A percentile compares a stretch with the other conserved stretches of the same genome.
Conservation (phyloP, 2,888 invertebrate genomes). For the Stegana nigrithorax region DNA sequence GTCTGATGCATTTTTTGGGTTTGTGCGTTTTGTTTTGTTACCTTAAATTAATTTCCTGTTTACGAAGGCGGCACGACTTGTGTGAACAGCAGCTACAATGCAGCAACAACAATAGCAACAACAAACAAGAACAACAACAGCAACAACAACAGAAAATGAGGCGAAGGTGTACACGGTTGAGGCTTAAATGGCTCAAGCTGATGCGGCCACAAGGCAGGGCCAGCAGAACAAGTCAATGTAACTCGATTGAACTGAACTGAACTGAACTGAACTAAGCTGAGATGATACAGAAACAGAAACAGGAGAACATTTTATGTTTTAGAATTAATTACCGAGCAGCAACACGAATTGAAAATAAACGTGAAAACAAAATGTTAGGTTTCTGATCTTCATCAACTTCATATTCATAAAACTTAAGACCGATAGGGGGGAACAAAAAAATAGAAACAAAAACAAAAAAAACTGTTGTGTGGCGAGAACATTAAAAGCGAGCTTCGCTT, state of each 20-base stretch:
- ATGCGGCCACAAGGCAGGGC: too few species aligned
- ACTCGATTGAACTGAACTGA: too few species aligned
- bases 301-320: too few species aligned
- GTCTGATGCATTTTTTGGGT: not conserved
- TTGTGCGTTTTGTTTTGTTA: not conserved
- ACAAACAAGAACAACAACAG: not conserved
- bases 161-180: too few species aligned
- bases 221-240: too few species aligned
- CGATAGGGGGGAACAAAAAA: not conserved
- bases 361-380: not conserved
- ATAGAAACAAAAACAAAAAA: not conserved
- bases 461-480: not conserved
- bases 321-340: not conserved
- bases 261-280: too few species aligned
- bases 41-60: slow-evolving; percentile 20
- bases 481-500: too few species aligned
- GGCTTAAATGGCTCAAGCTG: too few species aligned
- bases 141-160: too few species aligned
- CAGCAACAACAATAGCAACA: not conserved
- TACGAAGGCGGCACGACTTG: not conserved
- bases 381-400: not conserved
- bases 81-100: too few species aligned
- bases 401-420: not conserved
- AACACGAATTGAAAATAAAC: not conserved
- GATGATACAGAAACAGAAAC: too few species aligned